phyloP scores from a whole-genome alignment of 2,888 invertebrate genomes.

The Eristalis arbustorum region DNA sequence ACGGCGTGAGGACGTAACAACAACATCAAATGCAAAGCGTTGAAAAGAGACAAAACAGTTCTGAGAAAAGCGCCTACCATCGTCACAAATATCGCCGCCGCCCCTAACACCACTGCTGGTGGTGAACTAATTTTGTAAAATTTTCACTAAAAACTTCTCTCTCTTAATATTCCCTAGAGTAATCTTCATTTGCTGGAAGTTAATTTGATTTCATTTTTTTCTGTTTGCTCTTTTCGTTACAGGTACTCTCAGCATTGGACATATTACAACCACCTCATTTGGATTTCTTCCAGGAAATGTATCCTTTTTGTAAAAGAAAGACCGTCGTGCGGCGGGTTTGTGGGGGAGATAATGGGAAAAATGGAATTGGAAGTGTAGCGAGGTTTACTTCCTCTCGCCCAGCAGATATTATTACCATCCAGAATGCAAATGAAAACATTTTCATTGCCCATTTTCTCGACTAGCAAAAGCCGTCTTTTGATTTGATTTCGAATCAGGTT shows the following conservation, averaged over 20 bases:
- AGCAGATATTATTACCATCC: background rate
- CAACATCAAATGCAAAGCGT: background rate
- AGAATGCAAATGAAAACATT: slow-evolving; percentile 13
- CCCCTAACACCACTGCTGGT: background rate
- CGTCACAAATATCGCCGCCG: no score
- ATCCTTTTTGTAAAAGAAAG: slow-evolving; percentile 85
- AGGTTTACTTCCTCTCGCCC: background rate
- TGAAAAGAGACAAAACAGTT: background rate
- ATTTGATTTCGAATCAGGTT: slow-evolving; percentile 15
- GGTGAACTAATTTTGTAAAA: slow-evolving; percentile 1
- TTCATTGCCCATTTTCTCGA: background rate
- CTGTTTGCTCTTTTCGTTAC: slow-evolving; percentile 76
- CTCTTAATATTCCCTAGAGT: background rate
- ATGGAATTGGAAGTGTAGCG: background rate
- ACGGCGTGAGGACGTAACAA: background rate
- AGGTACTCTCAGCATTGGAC: slow-evolving; percentile 98
- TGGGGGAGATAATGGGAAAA: background rate
- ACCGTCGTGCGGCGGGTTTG: slow-evolving; percentile 6
- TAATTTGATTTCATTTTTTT: slow-evolving; percentile 45
- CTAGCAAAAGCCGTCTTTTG: background rate
- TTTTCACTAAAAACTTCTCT: background rate
- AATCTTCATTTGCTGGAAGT: slow-evolving; percentile 20
- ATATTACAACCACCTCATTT: slow-evolving; percentile 99
- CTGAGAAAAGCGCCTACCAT: background rate
- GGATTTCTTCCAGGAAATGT: slow-evolving; percentile 99